Evolutionary conservation across 2,888 invertebrate species (phyloP), one percentile per base, ranked within the genome.

Genomic region (Coleophora deauratella): DNA sequence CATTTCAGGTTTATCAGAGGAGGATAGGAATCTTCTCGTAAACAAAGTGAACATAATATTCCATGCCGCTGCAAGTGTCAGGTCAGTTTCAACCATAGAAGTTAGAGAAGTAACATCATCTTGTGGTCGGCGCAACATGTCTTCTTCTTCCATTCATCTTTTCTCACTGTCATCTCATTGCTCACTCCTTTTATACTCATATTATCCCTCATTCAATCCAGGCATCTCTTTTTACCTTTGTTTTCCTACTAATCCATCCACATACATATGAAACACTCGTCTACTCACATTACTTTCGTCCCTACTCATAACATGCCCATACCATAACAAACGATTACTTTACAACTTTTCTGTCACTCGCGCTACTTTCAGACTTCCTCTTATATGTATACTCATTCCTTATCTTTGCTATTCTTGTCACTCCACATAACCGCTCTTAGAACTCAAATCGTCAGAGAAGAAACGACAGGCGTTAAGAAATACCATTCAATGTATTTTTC

Each of bases 31-130:
- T 1, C 53, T 87, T 0, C 60, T 90, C 0, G 67, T 89, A 2
- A 79, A 90, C 3, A 86, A 90, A 47, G 89, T 93, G 0, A 85
- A 90, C 14, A 75, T 94, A 1, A 87, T 95, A 1, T 92, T 91
- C 60, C 94, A 95, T 57, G 90, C 11, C n/a, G 37, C 37, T 6
- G 37, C 37, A 10, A 37, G 27, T 9, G 37, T 37, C 13, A 37
- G 30, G 37, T 37, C 8, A 27, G 31, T 6, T 21, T 21, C 14
- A 3, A 13, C 15, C 15, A 9, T 14, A 33, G 9, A 28, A 9
- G 28, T 8, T 8, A 6, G 28, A 6, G 9, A 8, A 28, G 9
- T 6, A 6, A 9, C 7, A 6, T 28, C 28, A 9, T 28, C 6
- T 9, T 8, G 6, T 28, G 6, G 6, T 9, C 9, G n/a, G n/a